Percentiles rank a stretch among this genome's conserved stretches.
These are phyloP conservation scores for Acronicta alni DNA, from an alignment of 2,888 invertebrate species.

Conservation along the genomic window DNA sequence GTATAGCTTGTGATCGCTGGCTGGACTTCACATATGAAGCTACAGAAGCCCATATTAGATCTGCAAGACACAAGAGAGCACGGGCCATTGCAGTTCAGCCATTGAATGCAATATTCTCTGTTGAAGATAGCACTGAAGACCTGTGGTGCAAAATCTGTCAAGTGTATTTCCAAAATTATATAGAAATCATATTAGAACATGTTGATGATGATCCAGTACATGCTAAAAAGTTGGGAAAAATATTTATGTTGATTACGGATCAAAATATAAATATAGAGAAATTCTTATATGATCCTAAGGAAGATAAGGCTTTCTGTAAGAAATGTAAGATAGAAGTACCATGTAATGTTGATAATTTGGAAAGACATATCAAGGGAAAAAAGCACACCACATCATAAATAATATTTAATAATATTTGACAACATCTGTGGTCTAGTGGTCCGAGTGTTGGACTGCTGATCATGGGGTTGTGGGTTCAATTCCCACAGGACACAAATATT, in stretches of 20 bases:
- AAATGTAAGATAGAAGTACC: slow-evolving; percentile 66
- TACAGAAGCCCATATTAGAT: slow-evolving; percentile 57
- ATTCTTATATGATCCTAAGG: slow-evolving; percentile 66
- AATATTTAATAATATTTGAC: no score
- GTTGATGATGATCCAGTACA: slow-evolving; percentile 64
- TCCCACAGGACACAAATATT: no score
- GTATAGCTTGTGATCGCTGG: slow-evolving; percentile 61
- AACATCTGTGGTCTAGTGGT: no score
- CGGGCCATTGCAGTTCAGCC: slow-evolving; percentile 69
- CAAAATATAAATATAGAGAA: slow-evolving; percentile 68
- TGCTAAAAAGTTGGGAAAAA: slow-evolving; percentile 56
- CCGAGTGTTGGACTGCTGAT: no score
- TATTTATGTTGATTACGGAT: slow-evolving; percentile 63
- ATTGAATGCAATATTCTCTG: slow-evolving; percentile 72
- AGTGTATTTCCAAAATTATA: slow-evolving; percentile 68
- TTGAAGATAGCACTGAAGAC: slow-evolving; percentile 63
- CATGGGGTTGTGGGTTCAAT: no score
- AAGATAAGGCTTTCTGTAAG: slow-evolving; percentile 67
- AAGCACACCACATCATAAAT: slow-evolving; percentile 40
- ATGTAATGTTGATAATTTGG: slow-evolving; percentile 70
- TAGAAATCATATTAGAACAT: slow-evolving; percentile 69
- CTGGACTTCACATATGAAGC: slow-evolving; percentile 52
- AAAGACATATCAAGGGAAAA: slow-evolving; percentile 65
- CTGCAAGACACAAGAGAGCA: slow-evolving; percentile 60
- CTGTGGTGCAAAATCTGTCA: slow-evolving; percentile 75